Evolutionary conservation across 2,113 vertebrate species (phyloP), one percentile per base, ranked within the genome.

Genomic region (Colistium nudipinnis): DNA sequence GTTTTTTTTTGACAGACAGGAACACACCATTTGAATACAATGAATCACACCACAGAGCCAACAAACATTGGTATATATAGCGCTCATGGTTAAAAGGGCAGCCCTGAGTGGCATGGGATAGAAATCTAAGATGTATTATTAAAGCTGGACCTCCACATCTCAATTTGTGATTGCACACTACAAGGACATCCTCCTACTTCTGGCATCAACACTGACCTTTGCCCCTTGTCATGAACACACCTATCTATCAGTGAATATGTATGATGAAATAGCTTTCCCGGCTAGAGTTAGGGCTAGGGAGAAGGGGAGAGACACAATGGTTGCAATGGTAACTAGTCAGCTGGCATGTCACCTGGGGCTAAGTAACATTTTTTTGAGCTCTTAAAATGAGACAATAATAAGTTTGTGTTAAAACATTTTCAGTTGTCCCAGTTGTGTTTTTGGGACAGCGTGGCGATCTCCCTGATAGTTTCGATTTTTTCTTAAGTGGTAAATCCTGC

Each of bases 111-210:
- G 19, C 25, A 24, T 8, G 11, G n/a, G 51, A 35, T 33, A 36
- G 24, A 75, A 75, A 59, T 47, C 10, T 31, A 59, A 63, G 20
- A 43, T 30, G 17, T 53, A 8, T 71, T 62, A 81, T 71, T 56
- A 66, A 67, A 41, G 17, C 20, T 38, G 57, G 20, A 52, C 36
- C 13, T 47, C 4, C 10, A 57, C 30, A 44, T n/a, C 22, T 54
- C 19, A n/a, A 6, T 7, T 1, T 60, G 31, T 43, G 5, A 17
- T 25, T 60, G 31, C 24, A 45, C 4, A 45, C 4, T 30, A 1
- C 20, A 25, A 61, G 35, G 47, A 43, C 20, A 3, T 24, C 43
- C 11, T 13, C 19, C 19, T n/a, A 4, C 9, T 7, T 22, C 13
- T 25, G 51, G 55, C n/a, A 11, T 22, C 3, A n/a, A 1, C 10